These are phyloP conservation scores for Aulostomus chinensis DNA, from an alignment of 2,797 vertebrate species.

Conservation along the genomic window DNA sequence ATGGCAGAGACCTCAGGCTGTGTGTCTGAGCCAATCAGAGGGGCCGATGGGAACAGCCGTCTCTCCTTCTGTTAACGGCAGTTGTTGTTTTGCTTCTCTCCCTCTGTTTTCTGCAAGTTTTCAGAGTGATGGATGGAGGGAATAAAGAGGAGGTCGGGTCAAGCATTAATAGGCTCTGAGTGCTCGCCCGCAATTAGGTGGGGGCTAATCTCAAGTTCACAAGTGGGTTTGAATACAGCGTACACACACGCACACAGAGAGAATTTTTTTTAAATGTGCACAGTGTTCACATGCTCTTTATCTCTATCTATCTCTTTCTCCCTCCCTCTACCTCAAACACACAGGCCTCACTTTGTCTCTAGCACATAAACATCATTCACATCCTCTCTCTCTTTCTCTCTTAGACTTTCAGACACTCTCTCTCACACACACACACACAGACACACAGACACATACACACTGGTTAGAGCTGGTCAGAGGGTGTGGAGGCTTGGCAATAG, in stretches of 20 bases:
- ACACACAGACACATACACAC: slow-evolving; percentile 14
- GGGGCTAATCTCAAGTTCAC: slow-evolving; percentile 56
- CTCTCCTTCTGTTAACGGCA: slow-evolving; percentile 62
- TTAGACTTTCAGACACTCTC: not conserved
- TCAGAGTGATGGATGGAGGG: slow-evolving; percentile 67
- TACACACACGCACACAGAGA: slow-evolving; percentile 3
- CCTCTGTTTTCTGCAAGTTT: slow-evolving; percentile 46
- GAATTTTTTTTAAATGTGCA: slow-evolving; percentile 35
- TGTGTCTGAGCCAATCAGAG: slow-evolving; percentile 67
- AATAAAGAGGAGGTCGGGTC: slow-evolving; percentile 68
- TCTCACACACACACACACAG: slow-evolving; percentile 10
- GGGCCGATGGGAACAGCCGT: slow-evolving; percentile 34
- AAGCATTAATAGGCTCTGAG: slow-evolving; percentile 67
- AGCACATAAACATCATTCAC: slow-evolving; percentile 47
- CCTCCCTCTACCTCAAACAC: slow-evolving; percentile 16
- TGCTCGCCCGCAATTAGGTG: slow-evolving; percentile 56
- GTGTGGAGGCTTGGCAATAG: slow-evolving; percentile 52
- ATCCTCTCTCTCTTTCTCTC: slow-evolving; percentile 7
- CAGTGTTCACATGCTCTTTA: slow-evolving; percentile 39
- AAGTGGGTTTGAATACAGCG: slow-evolving; percentile 4
- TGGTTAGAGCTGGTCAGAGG: slow-evolving; percentile 54
- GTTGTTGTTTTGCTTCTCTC: slow-evolving; percentile 80
- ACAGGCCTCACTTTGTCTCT: slow-evolving; percentile 58
- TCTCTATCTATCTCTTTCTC: slow-evolving; percentile 21
- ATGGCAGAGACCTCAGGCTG: slow-evolving; percentile 62